Base-by-base conservation (phyloP, 2,113 vertebrate species). In the Panthera leo region DNA sequence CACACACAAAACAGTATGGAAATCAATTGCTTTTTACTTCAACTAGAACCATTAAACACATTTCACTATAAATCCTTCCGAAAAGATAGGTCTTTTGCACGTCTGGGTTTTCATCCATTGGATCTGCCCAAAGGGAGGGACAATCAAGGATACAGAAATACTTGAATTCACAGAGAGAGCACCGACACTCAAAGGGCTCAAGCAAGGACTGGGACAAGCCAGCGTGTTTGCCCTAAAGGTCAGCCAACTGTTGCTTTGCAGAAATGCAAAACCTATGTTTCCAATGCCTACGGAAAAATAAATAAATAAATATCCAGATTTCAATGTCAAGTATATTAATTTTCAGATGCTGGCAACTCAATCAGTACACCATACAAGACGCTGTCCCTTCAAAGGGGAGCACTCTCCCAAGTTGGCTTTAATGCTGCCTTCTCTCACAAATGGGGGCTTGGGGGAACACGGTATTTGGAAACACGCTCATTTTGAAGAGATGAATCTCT, bases 261-360 rank as follows among this genome's bases (percentile, higher is more conserved):
- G 55, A 31, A 96, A 85, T 39, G 15, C 29, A 89, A 86, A 70
- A 61, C 34, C 79, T 48, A 34, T 7, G 5, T 34, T 92, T 27
- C 11, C 25, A 55, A 39, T 25, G 75, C 36, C 71, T 86, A 21
- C 1, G 29, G 16, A 89, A 76, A 45, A 58, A 55, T 55, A 55
- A 58, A 61, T 23, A 70, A 27, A 36, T 8, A 7, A 82, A 91
- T 92, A 80, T n/a, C 16, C 51, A 92, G n/a, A 90, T 65, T 93
- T 91, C 45, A 71, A 53, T 5, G 34, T 83, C 34, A 95, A 86
- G 29, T 31, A 29, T 63, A 89, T 10, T 11, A 13, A 48, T 51
- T 85, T 95, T 91, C 61, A 75, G 39, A 89, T 31, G 25, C 7
- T 85, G 36, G 76, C 42, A 89, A 97, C 31, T 51, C 39, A 51